Evolutionary conservation across 2,888 invertebrate genomes (phyloP).

Genomic region (Aromia moschata): DNA sequence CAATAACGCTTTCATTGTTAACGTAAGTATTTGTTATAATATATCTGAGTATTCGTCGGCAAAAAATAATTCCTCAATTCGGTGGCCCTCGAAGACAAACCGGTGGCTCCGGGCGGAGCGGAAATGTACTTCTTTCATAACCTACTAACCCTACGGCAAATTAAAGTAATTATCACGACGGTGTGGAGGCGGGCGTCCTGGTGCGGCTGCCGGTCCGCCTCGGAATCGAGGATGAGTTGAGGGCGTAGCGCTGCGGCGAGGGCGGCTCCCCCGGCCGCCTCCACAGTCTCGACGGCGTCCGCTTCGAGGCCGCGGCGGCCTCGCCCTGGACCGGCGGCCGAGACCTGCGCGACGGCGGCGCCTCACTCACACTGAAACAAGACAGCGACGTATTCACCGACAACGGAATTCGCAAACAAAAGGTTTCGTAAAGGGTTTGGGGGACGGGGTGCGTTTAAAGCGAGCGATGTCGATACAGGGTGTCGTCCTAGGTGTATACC

Average conservation of each 20-base stretch:
- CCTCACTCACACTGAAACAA: conserved; percentile 59
- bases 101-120: background rate
- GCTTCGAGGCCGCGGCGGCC: conserved; percentile 34
- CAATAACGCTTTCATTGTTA: too few species aligned
- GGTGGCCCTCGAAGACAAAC: background rate
- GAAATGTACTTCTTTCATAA: conserved; percentile 32
- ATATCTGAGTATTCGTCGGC: too few species aligned
- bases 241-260: conserved; percentile 51
- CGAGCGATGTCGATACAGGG: too few species aligned
- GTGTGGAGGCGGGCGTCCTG: conserved; percentile 50
- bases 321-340: conserved; percentile 48
- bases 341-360: conserved; percentile 43
- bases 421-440: too few species aligned
- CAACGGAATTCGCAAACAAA: too few species aligned
- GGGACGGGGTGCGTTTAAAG: too few species aligned
- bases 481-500: too few species aligned
- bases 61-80: background rate
- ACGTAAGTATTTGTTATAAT: too few species aligned
- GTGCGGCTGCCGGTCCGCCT: conserved; percentile 57
- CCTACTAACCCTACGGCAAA: conserved; percentile 6
- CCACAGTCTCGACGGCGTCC: conserved; percentile 50
- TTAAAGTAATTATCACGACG: conserved; percentile 47
- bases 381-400: too few species aligned
- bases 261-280: conserved; percentile 55
- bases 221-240: conserved; percentile 51